Conservation (phyloP, 53 echinoderm and acorn worm species). For the Arbacia lixula region DNA sequence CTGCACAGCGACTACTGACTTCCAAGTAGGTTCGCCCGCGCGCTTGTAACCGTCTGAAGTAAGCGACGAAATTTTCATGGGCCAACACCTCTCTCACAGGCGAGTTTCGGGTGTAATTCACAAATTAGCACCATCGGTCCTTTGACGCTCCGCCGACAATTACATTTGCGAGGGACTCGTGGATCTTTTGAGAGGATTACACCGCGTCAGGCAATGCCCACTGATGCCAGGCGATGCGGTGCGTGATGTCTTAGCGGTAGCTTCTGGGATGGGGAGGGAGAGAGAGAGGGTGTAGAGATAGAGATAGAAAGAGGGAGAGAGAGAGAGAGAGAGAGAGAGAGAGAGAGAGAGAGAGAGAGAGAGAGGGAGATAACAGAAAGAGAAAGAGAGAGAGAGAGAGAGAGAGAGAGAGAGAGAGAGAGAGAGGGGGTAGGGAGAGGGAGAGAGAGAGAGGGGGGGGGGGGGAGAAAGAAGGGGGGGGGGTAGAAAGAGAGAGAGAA, state of each 20-base stretch:
- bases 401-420: not conserved
- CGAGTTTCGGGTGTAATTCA: constrained; percentile 51
- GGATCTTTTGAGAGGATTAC: not conserved
- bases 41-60: constrained; percentile 42
- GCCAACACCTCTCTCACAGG: constrained; percentile 44
- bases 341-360: not conserved
- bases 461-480: not conserved
- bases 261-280: not conserved
- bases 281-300: no score
- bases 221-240: not conserved
- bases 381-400: not conserved
- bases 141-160: constrained; percentile 45
- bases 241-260: not conserved
- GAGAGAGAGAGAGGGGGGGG: not conserved
- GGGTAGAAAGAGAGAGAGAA: no score
- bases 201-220: not conserved
- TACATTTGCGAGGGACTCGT: constrained; percentile 41
- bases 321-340: not conserved
- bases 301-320: no score
- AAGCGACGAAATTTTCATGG: constrained; percentile 46
- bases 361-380: not conserved
- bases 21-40: no score
- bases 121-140: constrained; percentile 46
- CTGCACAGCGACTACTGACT: no score
- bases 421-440: not conserved